These are phyloP conservation scores for Gibbula magus DNA, from an alignment of 2,888 invertebrate genomes.

Conservation along the genomic window DNA sequence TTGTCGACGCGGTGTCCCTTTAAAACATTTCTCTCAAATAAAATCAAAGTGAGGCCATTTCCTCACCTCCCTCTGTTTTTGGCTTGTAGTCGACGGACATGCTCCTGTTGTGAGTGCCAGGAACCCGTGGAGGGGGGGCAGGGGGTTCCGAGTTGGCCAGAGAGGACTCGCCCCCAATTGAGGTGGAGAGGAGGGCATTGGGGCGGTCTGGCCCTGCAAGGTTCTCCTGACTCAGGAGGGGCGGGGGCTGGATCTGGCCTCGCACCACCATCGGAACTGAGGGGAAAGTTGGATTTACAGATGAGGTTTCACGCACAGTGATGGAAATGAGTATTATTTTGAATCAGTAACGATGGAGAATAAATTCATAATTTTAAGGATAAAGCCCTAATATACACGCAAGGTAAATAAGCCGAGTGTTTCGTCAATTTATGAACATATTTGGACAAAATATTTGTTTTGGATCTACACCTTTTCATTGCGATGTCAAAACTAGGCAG, in stretches of 20 bases:
- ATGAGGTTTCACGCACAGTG: not conserved
- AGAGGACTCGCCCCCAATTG: constrained; percentile 28
- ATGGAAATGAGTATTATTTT: no score
- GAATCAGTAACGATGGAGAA: no score
- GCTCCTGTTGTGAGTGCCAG: constrained; percentile 55
- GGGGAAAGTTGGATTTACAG: not conserved
- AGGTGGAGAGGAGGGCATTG: constrained; percentile 31
- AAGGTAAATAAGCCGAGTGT: no score
- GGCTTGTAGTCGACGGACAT: constrained; percentile 63
- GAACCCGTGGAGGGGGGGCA: constrained; percentile 63
- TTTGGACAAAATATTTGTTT: no score
- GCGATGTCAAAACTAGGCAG: no score
- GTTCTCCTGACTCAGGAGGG: constrained; percentile 51
- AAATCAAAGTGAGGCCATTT: no score
- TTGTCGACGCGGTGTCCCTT: no score
- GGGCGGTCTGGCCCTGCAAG: constrained; percentile 32
- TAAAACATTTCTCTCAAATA: no score
- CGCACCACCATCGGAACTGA: constrained; percentile 57
- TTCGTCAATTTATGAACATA: no score
- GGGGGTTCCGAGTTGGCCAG: constrained; percentile 55
- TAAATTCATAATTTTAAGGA: no score
- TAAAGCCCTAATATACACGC: no score
- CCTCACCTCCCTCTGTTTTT: constrained; percentile 37
- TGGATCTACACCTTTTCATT: no score
- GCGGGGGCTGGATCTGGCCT: constrained; percentile 62